Evolutionary conservation across 2,888 invertebrate genomes (phyloP).

Genomic region (Pseudoips prasinana): DNA sequence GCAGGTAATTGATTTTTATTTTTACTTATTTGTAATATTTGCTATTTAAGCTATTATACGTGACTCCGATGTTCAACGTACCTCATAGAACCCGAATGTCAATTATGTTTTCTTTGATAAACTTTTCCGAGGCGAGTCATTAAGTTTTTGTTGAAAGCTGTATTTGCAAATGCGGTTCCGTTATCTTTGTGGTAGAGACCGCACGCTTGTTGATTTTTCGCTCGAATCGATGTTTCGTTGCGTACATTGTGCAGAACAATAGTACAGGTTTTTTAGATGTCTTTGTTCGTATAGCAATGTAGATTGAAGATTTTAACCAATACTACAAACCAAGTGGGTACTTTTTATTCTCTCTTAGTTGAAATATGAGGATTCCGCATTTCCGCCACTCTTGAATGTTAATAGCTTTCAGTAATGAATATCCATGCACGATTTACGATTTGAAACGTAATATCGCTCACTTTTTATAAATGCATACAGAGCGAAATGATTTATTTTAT

Average conservation of each 20-base stretch:
- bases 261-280: slow-evolving; percentile 37
- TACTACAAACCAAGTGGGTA: slow-evolving; percentile 28
- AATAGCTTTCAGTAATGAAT: slow-evolving; percentile 27
- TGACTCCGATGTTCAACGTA: slow-evolving; percentile 14
- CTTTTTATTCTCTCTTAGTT: slow-evolving; percentile 31
- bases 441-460: slow-evolving; percentile 24
- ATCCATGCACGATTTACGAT: slow-evolving; percentile 35
- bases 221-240: slow-evolving; percentile 42
- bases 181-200: slow-evolving; percentile 46
- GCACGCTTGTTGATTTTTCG: slow-evolving; percentile 39
- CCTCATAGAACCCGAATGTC: slow-evolving; percentile 6
- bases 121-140: slow-evolving; percentile 38
- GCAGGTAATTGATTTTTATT: no score
- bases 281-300: slow-evolving; percentile 40
- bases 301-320: slow-evolving; percentile 35
- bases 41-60: no score
- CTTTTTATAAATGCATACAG: slow-evolving; percentile 18
- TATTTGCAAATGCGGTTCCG: slow-evolving; percentile 46
- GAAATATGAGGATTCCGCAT: slow-evolving; percentile 23
- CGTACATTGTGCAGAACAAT: slow-evolving; percentile 44
- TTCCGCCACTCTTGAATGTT: slow-evolving; percentile 7
- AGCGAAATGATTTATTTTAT: slow-evolving; percentile 24
- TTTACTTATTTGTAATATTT: no score
- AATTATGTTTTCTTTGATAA: slow-evolving; percentile 19
- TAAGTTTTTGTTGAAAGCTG: slow-evolving; percentile 41